Conservation (phyloP, 2,113 vertebrate genomes). For the Gambusia affinis region DNA sequence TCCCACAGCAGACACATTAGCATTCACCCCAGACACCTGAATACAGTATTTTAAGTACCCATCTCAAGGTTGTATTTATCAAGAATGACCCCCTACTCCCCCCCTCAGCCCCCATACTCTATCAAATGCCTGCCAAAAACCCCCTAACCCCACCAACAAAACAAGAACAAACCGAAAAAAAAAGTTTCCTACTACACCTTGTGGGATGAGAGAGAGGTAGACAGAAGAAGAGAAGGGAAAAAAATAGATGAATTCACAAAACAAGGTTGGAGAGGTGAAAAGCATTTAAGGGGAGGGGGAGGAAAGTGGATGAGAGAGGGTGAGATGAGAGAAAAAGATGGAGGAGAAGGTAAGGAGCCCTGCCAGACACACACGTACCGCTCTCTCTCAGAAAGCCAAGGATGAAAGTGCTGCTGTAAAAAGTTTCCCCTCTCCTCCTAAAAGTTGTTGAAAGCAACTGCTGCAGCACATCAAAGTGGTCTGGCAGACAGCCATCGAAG, state of each 20-base stretch:
- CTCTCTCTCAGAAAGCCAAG: constrained; percentile 42
- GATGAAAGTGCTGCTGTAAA: constrained; percentile 73
- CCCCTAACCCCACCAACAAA: not conserved
- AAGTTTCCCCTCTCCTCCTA: constrained; percentile 68
- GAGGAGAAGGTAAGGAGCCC: constrained; percentile 37
- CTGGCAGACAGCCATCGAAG: constrained; percentile 75
- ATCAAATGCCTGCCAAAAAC: not conserved
- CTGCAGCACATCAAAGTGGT: constrained; percentile 76
- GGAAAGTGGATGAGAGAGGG: constrained; percentile 17
- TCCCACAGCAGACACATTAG: constrained; percentile 93
- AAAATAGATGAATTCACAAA: constrained; percentile 43
- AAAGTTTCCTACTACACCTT: not conserved
- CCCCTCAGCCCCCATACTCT: not conserved
- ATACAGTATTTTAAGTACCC: constrained; percentile 89
- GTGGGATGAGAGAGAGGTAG: not conserved
- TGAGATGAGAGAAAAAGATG: constrained; percentile 31
- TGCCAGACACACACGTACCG: constrained; percentile 8
- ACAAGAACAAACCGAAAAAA: not conserved
- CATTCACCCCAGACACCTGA: constrained; percentile 93
- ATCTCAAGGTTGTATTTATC: constrained; percentile 83
- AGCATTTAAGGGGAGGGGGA: constrained; percentile 19
- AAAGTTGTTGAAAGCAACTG: constrained; percentile 77
- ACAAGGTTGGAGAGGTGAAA: constrained; percentile 50
- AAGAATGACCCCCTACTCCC: constrained; percentile 77
- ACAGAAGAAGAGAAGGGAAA: constrained; percentile 13